Evolutionary conservation across 2,113 vertebrate species (phyloP).

Genomic region (Xiphophorus maculatus): DNA sequence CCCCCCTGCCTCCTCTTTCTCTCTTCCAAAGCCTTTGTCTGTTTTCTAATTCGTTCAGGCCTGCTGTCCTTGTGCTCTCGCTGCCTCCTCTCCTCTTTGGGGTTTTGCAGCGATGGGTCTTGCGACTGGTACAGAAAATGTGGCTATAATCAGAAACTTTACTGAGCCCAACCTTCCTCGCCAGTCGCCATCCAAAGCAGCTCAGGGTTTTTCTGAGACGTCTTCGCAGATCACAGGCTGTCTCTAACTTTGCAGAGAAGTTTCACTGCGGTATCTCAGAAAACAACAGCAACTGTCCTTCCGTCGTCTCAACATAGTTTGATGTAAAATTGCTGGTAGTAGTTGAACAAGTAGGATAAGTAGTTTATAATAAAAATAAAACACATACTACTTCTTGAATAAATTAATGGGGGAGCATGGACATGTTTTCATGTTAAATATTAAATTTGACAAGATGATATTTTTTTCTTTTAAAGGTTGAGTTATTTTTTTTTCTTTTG

Average conservation of each 20-base stretch:
- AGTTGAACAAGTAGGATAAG: too few species aligned
- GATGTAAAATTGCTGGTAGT: too few species aligned
- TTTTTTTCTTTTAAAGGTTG: background rate
- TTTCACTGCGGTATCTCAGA: background rate
- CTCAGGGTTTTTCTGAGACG: constrained; percentile 18
- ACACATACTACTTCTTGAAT: too few species aligned
- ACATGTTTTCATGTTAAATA: too few species aligned
- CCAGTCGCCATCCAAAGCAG: constrained; percentile 44
- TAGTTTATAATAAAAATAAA: too few species aligned
- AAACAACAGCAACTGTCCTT: background rate
- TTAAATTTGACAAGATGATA: too few species aligned
- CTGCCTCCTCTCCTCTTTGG: constrained; percentile 15
- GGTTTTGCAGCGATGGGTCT: constrained; percentile 34
- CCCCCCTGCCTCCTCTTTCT: constrained; percentile 1
- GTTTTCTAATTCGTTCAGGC: constrained; percentile 22
- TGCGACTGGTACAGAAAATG: constrained; percentile 36
- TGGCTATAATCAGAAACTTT: constrained; percentile 54
- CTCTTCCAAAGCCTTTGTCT: constrained; percentile 35
- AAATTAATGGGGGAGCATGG: too few species aligned
- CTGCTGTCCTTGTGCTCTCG: constrained; percentile 14
- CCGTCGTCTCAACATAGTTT: background rate
- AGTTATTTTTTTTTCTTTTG: background rate
- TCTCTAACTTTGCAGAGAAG: background rate
- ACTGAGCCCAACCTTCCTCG: constrained; percentile 47
- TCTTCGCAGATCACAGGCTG: background rate